phyloP scores from a whole-genome alignment of 2,113 vertebrate genomes.

The Larimichthys crocea region DNA sequence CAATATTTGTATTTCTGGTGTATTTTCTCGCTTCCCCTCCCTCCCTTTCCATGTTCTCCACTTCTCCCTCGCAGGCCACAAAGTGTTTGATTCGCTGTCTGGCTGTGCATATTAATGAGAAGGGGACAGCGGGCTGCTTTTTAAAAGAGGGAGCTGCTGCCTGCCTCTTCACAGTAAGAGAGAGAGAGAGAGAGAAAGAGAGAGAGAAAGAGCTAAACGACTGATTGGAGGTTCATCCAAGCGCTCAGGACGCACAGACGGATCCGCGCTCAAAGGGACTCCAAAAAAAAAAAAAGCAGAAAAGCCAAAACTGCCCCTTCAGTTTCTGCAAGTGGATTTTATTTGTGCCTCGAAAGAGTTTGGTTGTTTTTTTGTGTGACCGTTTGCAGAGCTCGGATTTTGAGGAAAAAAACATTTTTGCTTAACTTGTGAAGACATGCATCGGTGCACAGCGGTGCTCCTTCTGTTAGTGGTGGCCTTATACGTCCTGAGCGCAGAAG shows the following conservation, averaged over 20 bases:
- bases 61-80: conserved; percentile 61
- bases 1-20: conserved; percentile 4
- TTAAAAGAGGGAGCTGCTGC: conserved; percentile 85
- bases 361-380: conserved; percentile 6
- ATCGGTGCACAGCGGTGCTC: conserved; percentile 88
- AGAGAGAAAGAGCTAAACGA: conserved; percentile 33
- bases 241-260: conserved; percentile 60
- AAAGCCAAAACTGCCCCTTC: conserved; percentile 20
- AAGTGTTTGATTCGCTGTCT: conserved; percentile 88
- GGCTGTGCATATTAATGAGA: conserved; percentile 97
- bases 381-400: conserved; percentile 29
- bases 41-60: conserved; percentile 36
- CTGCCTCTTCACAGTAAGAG: conserved; percentile 29
- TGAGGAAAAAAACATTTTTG: not conserved
- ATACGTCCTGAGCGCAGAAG: conserved; percentile 89
- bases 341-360: conserved; percentile 18
- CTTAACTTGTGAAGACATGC: conserved; percentile 85
- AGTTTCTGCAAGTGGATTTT: conserved; percentile 53
- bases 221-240: conserved; percentile 41
- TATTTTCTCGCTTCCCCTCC: not conserved
- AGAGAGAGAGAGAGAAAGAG: conserved; percentile 4
- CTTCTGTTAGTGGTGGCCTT: conserved; percentile 90
- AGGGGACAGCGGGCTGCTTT: conserved; percentile 87
- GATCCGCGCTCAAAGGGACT: conserved; percentile 50
- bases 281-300: conserved; percentile 24